Base-by-base conservation (phyloP, 2,888 invertebrate species). In the Eristalis pertinax region DNA sequence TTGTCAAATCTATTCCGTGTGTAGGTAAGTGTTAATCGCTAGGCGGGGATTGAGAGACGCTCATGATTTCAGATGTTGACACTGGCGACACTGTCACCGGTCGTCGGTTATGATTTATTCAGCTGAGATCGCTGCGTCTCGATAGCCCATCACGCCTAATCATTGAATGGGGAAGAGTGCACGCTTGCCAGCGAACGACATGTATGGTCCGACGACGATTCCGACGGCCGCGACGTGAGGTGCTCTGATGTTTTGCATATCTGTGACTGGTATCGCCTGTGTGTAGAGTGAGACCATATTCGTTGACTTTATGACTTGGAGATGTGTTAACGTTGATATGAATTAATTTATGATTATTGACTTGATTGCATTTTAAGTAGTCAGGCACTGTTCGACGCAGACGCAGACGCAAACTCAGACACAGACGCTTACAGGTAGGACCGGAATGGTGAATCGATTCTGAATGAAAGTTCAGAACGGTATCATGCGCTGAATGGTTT, bases 331-430 rank as follows among this genome's bases (percentile, higher is more conserved):
- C 84, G 60, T 24, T 72, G 87, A 87, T 87, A 87, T 73, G 69
- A 72, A 73, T 84, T 80, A 76, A 87, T 87, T 87, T 87, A 87
- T 80, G 79, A 84, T 80, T 84, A 87, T 80, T 87, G 87, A 79
- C 84, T 84, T 84, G 84, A 87, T 87, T 87, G 87, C 84, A 87
- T 87, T 87, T 84, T 87, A 87, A 87, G 84, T 87, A 87, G 83
- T 69, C 79, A 72, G 32, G 50, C 58, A 35, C 67, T 50, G 50
- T 50, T 50, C 38, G 26, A 75, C 58, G 26, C 32, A 50, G 41
- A 8, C 24, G 38, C 76, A 72, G 29, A 35, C 58, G 22, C 60
- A 41, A 15, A 75, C 58, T 19, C 32, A 50, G 32, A 8, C 24
- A 24, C 29, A n/a, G 72, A 77, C 56, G 62, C 67, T 69, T 73